A percentile compares a stretch with the other conserved stretches of the same genome.
Evolutionary conservation across 2,113 vertebrate genomes (phyloP).

Genomic region (Rostratula benghalensis): DNA sequence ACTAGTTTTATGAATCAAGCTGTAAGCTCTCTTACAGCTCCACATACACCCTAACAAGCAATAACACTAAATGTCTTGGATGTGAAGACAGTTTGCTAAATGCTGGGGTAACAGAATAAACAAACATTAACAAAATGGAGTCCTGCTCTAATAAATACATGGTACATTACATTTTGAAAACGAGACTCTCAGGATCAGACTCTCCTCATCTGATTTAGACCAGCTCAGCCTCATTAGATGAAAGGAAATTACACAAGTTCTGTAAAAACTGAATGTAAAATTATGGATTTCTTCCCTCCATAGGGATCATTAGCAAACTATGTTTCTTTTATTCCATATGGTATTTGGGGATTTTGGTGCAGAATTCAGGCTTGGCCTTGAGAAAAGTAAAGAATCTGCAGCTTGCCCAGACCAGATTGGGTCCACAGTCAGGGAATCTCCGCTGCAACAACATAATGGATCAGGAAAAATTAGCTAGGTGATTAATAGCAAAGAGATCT

Average conservation of each 20-base stretch:
- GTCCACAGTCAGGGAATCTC: not conserved
- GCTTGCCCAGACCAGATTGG: not conserved
- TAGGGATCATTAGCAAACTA: not conserved
- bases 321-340: not conserved
- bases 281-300: not conserved
- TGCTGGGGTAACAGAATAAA: not conserved
- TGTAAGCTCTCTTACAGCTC: not conserved
- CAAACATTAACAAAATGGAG: conserved; percentile 19
- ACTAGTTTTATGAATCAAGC: conserved; percentile 17
- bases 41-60: not conserved
- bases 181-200: not conserved
- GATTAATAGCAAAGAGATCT: not conserved
- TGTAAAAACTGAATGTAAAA: not conserved
- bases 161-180: not conserved
- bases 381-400: not conserved
- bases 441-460: not conserved
- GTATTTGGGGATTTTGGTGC: not conserved
- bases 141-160: not conserved
- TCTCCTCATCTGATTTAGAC: not conserved
- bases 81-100: not conserved
- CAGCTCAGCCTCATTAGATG: not conserved
- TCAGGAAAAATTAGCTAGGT: not conserved
- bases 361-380: not conserved
- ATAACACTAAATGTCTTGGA: conserved; percentile 6
- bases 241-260: not conserved